Base-by-base conservation (phyloP, 2,113 vertebrate genomes). In the Holacanthus passer region DNA sequence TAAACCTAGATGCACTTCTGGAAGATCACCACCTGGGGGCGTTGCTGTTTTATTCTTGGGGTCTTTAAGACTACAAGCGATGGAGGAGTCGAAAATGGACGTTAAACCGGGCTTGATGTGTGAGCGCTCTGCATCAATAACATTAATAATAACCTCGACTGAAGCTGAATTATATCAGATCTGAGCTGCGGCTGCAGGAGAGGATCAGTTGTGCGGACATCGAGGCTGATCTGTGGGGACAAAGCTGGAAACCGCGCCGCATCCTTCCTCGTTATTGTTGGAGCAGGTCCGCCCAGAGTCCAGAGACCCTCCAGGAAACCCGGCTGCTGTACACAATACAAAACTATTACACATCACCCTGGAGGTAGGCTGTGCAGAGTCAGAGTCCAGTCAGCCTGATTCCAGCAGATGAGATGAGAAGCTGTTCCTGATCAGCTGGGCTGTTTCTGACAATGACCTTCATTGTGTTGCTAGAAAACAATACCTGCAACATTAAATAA, bases 231-330 rank as follows among this genome's bases (percentile, higher is more conserved):
- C 32, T n/a, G 24, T 7, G 48, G 59, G 79, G 29, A 41, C 56
- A 48, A 70, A 79, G 66, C 56, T 13, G 3, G 52, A 53, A 22
- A 50, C 50, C 12, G 70, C 43, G 31, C 4, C 48, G 75, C 86
- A 91, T 92, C 85, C 63, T 39, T 63, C 58, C 45, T 31, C 59
- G 66, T 76, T 66, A 77, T 73, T 65, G 47, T 75, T 64, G 67
- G 41, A 29, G 2, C 35, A 45, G 78, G 62, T 79, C 87, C 86
- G 77, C 90, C 88, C 89, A 82, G 78, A 62, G 62, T 85, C 82
- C 77, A 79, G 77, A 84, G 56, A 83, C 84, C 88, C 86, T 66
- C 35, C 14, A 31, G 41, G 65, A 79, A 27, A 79, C 43, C 52
- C 41, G 60, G 24, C 52, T 19, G 6, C 58, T 35, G 47, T 35